These are phyloP conservation scores for Augochlorella aurata DNA, from an alignment of 2,888 invertebrate genomes.

Conservation along the genomic window DNA sequence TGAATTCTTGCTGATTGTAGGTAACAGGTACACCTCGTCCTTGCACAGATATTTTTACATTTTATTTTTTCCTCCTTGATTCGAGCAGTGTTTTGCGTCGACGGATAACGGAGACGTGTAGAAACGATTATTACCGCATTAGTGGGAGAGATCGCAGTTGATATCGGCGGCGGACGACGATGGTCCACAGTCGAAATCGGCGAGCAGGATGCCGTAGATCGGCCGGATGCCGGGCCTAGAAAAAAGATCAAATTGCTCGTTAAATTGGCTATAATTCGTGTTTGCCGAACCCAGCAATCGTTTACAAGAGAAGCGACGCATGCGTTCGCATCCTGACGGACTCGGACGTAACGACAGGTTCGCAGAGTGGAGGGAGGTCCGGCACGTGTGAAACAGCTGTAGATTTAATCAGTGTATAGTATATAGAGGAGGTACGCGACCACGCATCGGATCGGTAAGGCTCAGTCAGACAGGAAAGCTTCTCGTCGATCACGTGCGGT, in stretches of 20 bases:
- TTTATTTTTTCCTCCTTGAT: not conserved
- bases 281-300: conserved; percentile 38
- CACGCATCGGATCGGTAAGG: conserved; percentile 28
- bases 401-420: conserved; percentile 52
- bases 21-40: not conserved
- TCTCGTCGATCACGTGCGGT: not conserved
- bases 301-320: conserved; percentile 50
- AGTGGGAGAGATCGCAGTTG: not conserved
- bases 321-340: conserved; percentile 56
- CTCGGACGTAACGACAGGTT: conserved; percentile 5
- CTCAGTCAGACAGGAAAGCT: not conserved
- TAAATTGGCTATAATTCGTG: conserved; percentile 50
- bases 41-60: not conserved
- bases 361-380: conserved; percentile 36
- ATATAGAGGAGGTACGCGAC: conserved; percentile 42
- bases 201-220: conserved; percentile 11
- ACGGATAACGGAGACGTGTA: no score
- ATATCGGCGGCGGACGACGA: not conserved
- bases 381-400: conserved; percentile 58
- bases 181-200: not conserved
- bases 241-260: conserved; percentile 28
- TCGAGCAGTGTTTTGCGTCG: not conserved
- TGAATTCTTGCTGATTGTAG: no score
- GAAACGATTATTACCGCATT: not conserved
- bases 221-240: conserved; percentile 8